Evolutionary conservation across 2,888 invertebrate genomes (phyloP).

Genomic region (Euzophera pinguis): DNA sequence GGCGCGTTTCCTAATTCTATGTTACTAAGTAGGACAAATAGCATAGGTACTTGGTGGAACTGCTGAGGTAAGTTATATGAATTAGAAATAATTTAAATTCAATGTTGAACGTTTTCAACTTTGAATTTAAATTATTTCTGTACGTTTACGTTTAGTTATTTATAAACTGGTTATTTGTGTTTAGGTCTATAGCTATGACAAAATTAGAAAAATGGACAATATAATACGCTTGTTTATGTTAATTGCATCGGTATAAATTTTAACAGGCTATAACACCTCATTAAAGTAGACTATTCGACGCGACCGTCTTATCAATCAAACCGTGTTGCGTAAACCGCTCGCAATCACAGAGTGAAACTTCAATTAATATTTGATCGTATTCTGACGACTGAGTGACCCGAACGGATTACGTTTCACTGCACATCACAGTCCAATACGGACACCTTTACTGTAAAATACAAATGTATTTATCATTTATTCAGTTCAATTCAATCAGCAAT

Average conservation of each 20-base stretch:
- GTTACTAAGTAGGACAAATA: too few species aligned
- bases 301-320: neutral
- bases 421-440: neutral
- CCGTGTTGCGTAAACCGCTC: slow-evolving; percentile 1
- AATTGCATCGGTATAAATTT: neutral
- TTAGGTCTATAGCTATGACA: too few species aligned
- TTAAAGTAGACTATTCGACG: neutral
- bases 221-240: neutral
- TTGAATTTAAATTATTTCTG: too few species aligned
- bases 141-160: too few species aligned
- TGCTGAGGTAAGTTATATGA: too few species aligned
- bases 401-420: neutral
- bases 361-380: slow-evolving; percentile 13
- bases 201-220: too few species aligned
- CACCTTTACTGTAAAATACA: neutral
- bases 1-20: too few species aligned
- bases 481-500: neutral
- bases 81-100: too few species aligned
- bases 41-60: too few species aligned
- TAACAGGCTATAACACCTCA: neutral
- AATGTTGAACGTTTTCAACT: too few species aligned
- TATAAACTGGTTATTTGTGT: too few species aligned
- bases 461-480: neutral
- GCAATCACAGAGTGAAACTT: slow-evolving; percentile 1
- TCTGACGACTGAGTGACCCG: slow-evolving; percentile 13